Percentiles rank a stretch among this genome's conserved stretches.
phyloP scores from a whole-genome alignment of 2,113 vertebrate species.

The Marcusenius ussheri region DNA sequence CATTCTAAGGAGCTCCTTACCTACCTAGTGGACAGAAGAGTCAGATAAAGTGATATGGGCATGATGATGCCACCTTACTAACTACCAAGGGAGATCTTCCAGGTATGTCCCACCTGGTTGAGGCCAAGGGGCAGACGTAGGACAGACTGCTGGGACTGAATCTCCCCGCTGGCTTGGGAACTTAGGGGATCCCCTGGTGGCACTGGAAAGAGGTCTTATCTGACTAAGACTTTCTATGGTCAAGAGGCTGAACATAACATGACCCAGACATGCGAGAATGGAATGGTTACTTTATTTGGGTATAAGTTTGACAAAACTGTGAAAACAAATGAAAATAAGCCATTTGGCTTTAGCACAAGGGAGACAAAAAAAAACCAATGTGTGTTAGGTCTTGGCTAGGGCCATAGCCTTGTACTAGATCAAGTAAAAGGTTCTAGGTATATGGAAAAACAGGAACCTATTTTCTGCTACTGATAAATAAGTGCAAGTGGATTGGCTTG shows the following conservation, averaged over 20 bases:
- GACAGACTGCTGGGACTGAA: background rate
- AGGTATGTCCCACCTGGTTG: background rate
- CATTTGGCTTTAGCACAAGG: background rate
- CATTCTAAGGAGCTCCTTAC: background rate
- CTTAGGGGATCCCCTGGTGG: background rate
- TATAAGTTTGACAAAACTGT: background rate
- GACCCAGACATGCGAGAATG: background rate
- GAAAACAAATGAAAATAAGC: background rate
- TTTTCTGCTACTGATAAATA: background rate
- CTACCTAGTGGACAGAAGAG: background rate
- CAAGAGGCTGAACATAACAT: background rate
- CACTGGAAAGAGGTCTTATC: background rate
- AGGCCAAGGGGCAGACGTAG: background rate
- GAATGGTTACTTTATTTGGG: background rate
- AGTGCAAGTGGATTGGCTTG: background rate
- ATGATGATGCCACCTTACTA: background rate
- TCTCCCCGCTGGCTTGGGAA: background rate
- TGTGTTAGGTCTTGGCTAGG: background rate
- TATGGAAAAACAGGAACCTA: background rate
- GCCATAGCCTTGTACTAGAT: background rate
- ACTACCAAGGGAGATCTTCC: background rate
- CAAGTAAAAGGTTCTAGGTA: background rate
- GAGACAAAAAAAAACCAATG: background rate
- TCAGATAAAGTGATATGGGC: background rate
- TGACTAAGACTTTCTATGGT: background rate